A percentile compares a stretch with the other conserved stretches of the same genome.
phyloP scores from a whole-genome alignment of 2,113 vertebrate species.

The Typhlomys cinereus region DNA sequence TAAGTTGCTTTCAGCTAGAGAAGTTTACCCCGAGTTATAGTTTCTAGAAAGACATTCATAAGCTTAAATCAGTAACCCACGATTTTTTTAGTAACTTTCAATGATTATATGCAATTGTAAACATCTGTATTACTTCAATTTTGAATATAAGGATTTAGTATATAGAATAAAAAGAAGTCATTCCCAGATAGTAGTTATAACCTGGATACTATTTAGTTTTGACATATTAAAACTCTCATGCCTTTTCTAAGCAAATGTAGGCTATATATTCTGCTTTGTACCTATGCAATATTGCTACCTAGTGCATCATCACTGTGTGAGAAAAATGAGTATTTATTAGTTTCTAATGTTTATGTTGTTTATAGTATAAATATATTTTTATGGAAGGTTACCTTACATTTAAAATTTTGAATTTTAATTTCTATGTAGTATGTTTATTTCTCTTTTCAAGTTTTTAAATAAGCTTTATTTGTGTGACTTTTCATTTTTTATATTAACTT shows the following conservation, averaged over 20 bases:
- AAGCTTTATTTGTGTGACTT: neutral
- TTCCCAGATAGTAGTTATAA: slow-evolving; percentile 54
- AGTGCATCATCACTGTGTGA: neutral
- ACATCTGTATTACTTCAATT: slow-evolving; percentile 59
- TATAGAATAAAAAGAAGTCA: slow-evolving; percentile 55
- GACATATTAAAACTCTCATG: slow-evolving; percentile 46
- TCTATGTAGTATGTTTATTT: neutral
- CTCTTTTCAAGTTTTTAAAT: slow-evolving; percentile 26
- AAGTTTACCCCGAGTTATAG: slow-evolving; percentile 60
- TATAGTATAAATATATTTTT: too few relatives aligned
- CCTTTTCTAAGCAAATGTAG: slow-evolving; percentile 53
- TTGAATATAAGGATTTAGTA: slow-evolving; percentile 63
- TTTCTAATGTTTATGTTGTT: slow-evolving; percentile 43
- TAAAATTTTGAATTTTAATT: neutral
- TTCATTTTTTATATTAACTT: neutral
- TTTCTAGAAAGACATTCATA: slow-evolving; percentile 57
- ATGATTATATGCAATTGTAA: slow-evolving; percentile 50
- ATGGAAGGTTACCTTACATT: neutral
- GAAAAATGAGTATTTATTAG: slow-evolving; percentile 60
- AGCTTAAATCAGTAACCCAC: slow-evolving; percentile 18
- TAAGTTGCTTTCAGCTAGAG: slow-evolving; percentile 65
- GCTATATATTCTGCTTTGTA: neutral
- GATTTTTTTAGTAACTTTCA: slow-evolving; percentile 28
- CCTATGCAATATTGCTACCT: neutral
- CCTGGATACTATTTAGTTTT: slow-evolving; percentile 13